These are phyloP conservation scores for Notarius lentiginosus DNA, from an alignment of 2,113 vertebrate genomes.

Conservation along the genomic window DNA sequence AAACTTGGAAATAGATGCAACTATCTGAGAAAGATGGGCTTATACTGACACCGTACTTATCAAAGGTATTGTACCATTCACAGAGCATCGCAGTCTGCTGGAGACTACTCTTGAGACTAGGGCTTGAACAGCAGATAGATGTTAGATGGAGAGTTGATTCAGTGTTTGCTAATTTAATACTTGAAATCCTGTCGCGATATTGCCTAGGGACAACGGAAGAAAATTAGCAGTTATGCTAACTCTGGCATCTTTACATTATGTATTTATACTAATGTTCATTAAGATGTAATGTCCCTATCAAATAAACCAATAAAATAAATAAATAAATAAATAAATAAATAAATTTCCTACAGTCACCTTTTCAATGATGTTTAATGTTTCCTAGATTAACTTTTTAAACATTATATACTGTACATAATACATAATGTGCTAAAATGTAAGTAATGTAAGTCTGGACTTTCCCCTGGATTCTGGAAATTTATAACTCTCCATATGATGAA, in stretches of 20 bases:
- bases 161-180: not conserved
- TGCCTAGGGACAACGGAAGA: not conserved
- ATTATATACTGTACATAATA: not conserved
- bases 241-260: no score
- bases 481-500: not conserved
- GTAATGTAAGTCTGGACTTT: not conserved
- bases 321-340: no score
- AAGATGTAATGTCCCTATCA: no score
- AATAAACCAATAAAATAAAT: no score
- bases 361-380: not conserved
- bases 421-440: not conserved
- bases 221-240: no score
- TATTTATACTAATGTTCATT: no score
- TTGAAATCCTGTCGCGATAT: not conserved
- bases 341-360: not conserved
- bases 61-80: not conserved
- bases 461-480: not conserved
- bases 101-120: not conserved
- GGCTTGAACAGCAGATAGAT: not conserved
- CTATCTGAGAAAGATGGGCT: constrained; percentile 1
- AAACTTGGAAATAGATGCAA: constrained; percentile 16
- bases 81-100: not conserved
- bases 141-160: not conserved
- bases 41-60: constrained; percentile 10
- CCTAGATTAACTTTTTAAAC: not conserved